Conservation (phyloP, 2,113 vertebrate genomes). For the Misgurnus anguillicaudatus region DNA sequence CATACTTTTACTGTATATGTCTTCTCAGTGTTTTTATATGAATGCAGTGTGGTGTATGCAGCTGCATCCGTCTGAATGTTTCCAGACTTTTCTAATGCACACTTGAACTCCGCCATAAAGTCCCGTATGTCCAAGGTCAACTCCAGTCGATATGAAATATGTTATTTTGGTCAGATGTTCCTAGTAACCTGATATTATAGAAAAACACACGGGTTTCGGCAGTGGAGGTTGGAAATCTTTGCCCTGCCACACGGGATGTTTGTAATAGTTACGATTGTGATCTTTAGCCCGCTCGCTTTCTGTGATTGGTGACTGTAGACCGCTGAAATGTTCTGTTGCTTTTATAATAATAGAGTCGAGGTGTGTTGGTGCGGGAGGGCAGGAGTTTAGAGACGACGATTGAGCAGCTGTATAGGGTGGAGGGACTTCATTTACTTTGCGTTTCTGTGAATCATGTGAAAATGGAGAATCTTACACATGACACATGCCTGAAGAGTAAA, state of each 20-base stretch:
- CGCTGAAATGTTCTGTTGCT: slow-evolving; percentile 53
- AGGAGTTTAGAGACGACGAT: not conserved
- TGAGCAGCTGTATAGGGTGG: not conserved
- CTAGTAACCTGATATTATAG: slow-evolving; percentile 70
- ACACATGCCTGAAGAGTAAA: no score
- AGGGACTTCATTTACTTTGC: slow-evolving; percentile 9
- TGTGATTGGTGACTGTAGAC: slow-evolving; percentile 56
- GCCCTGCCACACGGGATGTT: slow-evolving; percentile 62
- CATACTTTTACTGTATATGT: no score
- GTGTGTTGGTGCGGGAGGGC: not conserved
- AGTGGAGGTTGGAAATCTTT: slow-evolving; percentile 58
- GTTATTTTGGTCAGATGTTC: slow-evolving; percentile 72
- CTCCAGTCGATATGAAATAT: slow-evolving; percentile 72
- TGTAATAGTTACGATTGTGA: slow-evolving; percentile 70
- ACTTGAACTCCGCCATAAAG: slow-evolving; percentile 56
- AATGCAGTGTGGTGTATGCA: not conserved
- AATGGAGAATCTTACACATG: not conserved
- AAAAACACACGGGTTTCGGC: slow-evolving; percentile 66
- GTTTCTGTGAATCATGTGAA: slow-evolving; percentile 21
- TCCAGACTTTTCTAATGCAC: slow-evolving; percentile 55
- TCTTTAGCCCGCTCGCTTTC: slow-evolving; percentile 62
- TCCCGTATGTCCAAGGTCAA: slow-evolving; percentile 70
- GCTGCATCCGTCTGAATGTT: slow-evolving; percentile 46
- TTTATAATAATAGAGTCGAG: slow-evolving; percentile 66
- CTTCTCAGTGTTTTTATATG: not conserved